Conservation (phyloP, 2,797 vertebrate species). For the Gila robusta region DNA sequence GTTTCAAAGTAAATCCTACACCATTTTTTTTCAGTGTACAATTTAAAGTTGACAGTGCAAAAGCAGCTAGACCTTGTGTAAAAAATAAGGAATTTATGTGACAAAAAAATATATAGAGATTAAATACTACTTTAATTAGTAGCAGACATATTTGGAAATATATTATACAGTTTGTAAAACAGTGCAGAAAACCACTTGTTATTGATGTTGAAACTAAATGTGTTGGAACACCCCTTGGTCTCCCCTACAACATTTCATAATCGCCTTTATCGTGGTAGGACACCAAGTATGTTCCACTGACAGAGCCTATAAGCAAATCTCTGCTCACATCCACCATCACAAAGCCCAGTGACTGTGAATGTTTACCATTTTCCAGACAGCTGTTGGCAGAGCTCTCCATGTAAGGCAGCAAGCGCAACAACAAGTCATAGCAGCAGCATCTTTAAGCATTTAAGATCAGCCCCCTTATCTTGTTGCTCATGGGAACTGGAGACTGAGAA, state of each 20-base stretch:
- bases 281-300: not conserved
- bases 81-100: not conserved
- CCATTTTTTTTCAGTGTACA: not conserved
- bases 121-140: conserved; percentile 10
- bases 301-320: not conserved
- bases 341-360: conserved; percentile 11
- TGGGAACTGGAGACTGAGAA: conserved; percentile 25
- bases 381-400: conserved; percentile 44
- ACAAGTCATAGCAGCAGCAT: not conserved
- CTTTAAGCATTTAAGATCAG: conserved; percentile 19
- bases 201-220: conserved; percentile 5
- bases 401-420: conserved; percentile 48
- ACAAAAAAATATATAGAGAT: not conserved
- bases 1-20: not conserved
- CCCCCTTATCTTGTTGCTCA: conserved; percentile 14
- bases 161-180: not conserved
- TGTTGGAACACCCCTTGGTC: not conserved
- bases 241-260: not conserved
- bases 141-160: not conserved
- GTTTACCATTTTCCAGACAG: conserved; percentile 18
- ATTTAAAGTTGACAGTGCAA: not conserved
- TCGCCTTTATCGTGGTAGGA: not conserved
- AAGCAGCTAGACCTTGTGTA: not conserved
- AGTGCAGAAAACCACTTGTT: not conserved
- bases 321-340: not conserved